A percentile compares a stretch with the other conserved stretches of the same genome.
These are phyloP conservation scores for Eulithis testata DNA, from an alignment of 2,888 invertebrate genomes.

Conservation along the genomic window DNA sequence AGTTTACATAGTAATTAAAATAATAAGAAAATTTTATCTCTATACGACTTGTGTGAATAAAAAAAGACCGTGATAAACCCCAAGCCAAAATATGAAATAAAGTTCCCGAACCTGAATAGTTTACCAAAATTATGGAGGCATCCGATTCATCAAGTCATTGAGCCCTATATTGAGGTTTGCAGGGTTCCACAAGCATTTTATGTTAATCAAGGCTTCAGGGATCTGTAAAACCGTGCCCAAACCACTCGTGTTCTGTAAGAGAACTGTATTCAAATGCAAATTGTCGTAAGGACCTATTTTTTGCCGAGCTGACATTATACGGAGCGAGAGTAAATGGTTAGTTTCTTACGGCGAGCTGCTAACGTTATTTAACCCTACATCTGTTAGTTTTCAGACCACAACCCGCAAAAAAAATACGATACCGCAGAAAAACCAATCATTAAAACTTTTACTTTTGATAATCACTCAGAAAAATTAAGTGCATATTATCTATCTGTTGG, in stretches of 20 bases:
- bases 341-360: conserved; percentile 11
- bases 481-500: no score
- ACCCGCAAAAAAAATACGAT: no score
- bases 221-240: conserved; percentile 60
- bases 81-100: conserved; percentile 37
- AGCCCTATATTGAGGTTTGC: conserved; percentile 56
- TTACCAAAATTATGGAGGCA: conserved; percentile 46
- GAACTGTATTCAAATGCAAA: conserved; percentile 66
- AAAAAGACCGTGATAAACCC: conserved; percentile 33
- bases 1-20: no score
- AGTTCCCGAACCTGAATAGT: conserved; percentile 37
- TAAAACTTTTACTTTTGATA: no score
- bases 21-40: no score
- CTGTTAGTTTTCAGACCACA: no score
- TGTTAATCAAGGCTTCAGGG: conserved; percentile 63
- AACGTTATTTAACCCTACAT: background rate
- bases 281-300: conserved; percentile 64
- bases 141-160: conserved; percentile 55
- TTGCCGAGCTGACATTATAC: conserved; percentile 61
- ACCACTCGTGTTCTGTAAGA: conserved; percentile 53
- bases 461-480: no score
- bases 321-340: conserved; percentile 8
- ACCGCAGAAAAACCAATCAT: no score
- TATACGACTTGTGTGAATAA: background rate
- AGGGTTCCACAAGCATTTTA: conserved; percentile 66